phyloP scores from a whole-genome alignment of 1,140 invertebrate species.

The Planococcus citri region DNA sequence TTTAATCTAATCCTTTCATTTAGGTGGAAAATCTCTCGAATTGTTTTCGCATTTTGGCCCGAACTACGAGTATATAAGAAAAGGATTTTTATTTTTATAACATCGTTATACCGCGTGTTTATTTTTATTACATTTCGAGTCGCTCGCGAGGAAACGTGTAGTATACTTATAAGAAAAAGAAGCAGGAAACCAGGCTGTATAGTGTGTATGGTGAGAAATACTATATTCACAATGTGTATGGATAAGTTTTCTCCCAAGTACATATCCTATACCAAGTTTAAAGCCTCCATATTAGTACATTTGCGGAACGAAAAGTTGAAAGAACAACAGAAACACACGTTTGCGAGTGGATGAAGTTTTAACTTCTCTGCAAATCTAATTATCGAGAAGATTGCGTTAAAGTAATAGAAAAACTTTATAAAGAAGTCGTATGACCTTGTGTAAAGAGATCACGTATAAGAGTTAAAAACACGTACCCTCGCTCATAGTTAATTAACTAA shows the following conservation, averaged over 20 bases:
- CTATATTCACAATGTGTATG: background rate
- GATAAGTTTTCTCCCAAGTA: no score
- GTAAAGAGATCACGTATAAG: background rate
- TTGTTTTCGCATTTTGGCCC: background rate
- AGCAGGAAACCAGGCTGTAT: background rate
- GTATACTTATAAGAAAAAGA: background rate
- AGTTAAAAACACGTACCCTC: background rate
- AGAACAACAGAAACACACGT: slow-evolving; percentile 12
- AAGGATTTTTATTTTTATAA: slow-evolving; percentile 4
- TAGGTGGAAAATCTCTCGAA: background rate
- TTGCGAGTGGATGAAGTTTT: slow-evolving; percentile 9
- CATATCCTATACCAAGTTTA: background rate
- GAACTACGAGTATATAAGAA: no score
- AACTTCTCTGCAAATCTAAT: slow-evolving; percentile 11
- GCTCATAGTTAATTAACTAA: background rate
- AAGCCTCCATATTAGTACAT: background rate
- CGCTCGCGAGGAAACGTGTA: background rate
- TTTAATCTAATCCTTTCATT: background rate
- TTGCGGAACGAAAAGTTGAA: slow-evolving; percentile 5
- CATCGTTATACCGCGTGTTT: background rate
- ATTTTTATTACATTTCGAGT: background rate
- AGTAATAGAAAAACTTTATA: slow-evolving; percentile 19
- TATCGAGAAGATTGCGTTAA: slow-evolving; percentile 19
- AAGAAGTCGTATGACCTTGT: slow-evolving; percentile 12
- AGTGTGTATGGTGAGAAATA: background rate